These are phyloP conservation scores for Morus bassanus DNA, from an alignment of 2,797 vertebrate genomes.

Conservation along the genomic window DNA sequence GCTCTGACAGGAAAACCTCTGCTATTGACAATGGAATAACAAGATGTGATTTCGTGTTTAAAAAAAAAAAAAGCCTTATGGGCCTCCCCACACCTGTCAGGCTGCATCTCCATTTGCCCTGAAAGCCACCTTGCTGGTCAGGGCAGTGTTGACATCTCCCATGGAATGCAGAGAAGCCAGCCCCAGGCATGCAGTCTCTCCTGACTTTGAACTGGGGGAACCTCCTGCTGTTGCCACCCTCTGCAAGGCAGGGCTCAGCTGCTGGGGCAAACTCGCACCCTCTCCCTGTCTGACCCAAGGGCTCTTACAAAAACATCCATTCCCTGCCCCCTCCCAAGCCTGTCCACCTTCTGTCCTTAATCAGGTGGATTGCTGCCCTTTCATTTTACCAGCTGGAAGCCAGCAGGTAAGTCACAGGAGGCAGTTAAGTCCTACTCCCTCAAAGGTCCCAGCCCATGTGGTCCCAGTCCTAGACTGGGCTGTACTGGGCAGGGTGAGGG, in stretches of 20 bases:
- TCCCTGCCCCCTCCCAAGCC: neutral
- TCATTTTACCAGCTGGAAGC: neutral
- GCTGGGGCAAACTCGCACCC: neutral
- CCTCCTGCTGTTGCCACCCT: rapidly evolving
- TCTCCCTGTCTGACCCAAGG: neutral
- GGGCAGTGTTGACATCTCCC: rapidly evolving
- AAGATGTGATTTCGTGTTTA: neutral
- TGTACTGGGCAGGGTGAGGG: neutral
- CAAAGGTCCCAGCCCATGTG: neutral
- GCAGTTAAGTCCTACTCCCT: neutral
- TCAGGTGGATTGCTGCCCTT: neutral
- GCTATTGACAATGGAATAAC: neutral
- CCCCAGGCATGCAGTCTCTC: neutral
- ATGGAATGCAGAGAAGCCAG: neutral
- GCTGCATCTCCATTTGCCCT: neutral
- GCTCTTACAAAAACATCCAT: neutral
- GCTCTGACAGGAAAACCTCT: neutral
- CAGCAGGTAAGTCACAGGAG: neutral
- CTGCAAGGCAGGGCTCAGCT: neutral
- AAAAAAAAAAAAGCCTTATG: neutral
- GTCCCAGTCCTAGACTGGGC: neutral
- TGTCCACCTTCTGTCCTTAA: neutral
- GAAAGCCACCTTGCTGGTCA: neutral
- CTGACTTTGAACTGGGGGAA: neutral
- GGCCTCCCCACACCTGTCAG: neutral